These are phyloP conservation scores for Goniozus legneri DNA, from an alignment of 1,140 invertebrate species.

Conservation along the genomic window DNA sequence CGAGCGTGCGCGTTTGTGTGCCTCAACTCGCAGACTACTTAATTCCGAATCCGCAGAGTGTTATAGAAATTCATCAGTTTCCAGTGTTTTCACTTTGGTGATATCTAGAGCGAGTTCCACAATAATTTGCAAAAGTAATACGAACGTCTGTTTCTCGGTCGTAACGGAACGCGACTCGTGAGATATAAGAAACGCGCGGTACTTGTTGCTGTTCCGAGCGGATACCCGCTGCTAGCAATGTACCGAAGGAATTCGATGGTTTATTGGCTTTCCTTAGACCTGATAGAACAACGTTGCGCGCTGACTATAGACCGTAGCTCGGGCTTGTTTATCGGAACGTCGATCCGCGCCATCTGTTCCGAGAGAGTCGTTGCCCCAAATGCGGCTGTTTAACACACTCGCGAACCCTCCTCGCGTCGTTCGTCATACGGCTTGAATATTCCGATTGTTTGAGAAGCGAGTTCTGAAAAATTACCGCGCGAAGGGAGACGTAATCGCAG, in stretches of 20 bases:
- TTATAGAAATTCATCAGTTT: too few relatives aligned
- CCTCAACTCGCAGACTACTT: too few relatives aligned
- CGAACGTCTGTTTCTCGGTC: conserved; percentile 21
- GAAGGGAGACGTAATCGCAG: neutral
- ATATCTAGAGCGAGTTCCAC: neutral
- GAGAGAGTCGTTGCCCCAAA: conserved; percentile 47
- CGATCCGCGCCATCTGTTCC: conserved; percentile 45
- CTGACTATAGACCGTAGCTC: conserved; percentile 34
- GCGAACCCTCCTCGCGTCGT: too few relatives aligned
- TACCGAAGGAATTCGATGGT: conserved; percentile 51
- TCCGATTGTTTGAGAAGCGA: too few relatives aligned
- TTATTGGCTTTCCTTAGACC: conserved; percentile 51
- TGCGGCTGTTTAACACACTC: conserved; percentile 28
- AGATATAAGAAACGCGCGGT: conserved; percentile 37
- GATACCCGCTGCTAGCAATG: conserved; percentile 37
- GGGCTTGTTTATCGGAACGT: conserved; percentile 45
- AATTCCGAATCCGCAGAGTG: too few relatives aligned
- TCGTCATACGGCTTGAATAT: too few relatives aligned
- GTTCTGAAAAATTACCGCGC: too few relatives aligned
- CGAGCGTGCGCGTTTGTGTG: too few relatives aligned
- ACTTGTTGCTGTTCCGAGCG: conserved; percentile 47
- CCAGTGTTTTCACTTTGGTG: too few relatives aligned
- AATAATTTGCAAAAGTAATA: conserved; percentile 30
- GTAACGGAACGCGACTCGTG: conserved; percentile 28
- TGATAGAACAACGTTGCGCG: conserved; percentile 37